These are phyloP conservation scores for Notiomystis cincta DNA, from an alignment of 2,113 vertebrate species.

Conservation along the genomic window DNA sequence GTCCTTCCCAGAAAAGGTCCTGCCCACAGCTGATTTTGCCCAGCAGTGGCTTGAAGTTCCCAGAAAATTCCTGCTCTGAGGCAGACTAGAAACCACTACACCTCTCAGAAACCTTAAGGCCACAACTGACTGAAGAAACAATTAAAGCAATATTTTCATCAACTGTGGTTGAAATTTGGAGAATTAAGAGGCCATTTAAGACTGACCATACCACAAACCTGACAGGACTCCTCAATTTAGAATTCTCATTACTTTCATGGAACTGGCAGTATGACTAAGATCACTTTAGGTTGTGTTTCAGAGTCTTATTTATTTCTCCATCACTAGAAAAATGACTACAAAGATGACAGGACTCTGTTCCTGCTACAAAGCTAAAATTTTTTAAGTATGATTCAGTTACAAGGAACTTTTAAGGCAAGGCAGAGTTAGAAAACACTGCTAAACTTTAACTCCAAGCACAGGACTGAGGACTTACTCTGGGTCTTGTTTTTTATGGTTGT, in stretches of 20 bases:
- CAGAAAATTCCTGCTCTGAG: not conserved
- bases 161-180: not conserved
- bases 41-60: accelerated
- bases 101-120: not conserved
- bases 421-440: not conserved
- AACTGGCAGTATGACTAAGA: not conserved
- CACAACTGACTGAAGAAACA: not conserved
- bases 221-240: not conserved
- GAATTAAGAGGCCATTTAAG: not conserved
- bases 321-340: not conserved
- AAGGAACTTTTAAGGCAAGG: not conserved
- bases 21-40: not conserved
- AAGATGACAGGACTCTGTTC: not conserved
- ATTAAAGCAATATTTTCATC: not conserved
- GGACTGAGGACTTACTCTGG: constrained; percentile 83
- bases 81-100: not conserved
- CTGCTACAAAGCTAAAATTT: not conserved
- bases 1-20: not conserved
- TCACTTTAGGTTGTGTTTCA: not conserved
- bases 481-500: constrained; percentile 98
- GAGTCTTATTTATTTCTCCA: not conserved
- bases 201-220: not conserved
- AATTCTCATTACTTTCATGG: not conserved
- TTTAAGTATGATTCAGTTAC: not conserved
- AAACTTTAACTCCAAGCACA: not conserved